These are phyloP conservation scores for Pandemis corylana DNA, from an alignment of 2,888 invertebrate genomes.

Conservation along the genomic window DNA sequence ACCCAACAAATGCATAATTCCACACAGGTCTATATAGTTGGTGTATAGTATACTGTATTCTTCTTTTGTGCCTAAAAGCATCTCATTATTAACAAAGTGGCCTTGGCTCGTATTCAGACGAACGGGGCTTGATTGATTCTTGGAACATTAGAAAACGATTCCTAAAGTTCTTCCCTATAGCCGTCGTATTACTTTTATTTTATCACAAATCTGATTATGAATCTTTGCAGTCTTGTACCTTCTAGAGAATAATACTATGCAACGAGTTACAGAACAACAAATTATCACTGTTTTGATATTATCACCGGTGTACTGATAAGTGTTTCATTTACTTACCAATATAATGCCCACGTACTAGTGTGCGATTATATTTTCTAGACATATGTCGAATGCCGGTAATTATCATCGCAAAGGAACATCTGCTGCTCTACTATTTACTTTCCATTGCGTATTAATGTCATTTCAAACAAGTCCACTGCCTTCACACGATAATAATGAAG, in stretches of 20 bases:
- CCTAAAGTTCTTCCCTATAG: not conserved
- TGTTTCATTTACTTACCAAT: not conserved
- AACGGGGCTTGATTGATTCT: constrained; percentile 23
- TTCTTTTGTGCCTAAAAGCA: not conserved
- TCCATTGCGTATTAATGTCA: not conserved
- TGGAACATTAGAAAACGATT: constrained; percentile 22
- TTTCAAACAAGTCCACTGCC: not conserved
- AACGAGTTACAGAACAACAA: not conserved
- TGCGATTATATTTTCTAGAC: not conserved
- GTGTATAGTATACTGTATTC: not conserved
- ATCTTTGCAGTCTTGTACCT: not conserved
- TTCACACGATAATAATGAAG: not conserved
- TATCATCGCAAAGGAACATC: not conserved
- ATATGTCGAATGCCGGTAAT: not conserved
- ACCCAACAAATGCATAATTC: not conserved
- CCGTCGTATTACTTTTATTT: constrained; percentile 9
- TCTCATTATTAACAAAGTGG: constrained; percentile 4
- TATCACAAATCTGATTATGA: constrained; percentile 5
- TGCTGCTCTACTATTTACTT: not conserved
- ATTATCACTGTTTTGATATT: not conserved
- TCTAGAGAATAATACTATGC: not conserved
- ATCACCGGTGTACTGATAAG: constrained; percentile 3
- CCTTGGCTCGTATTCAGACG: constrained; percentile 33
- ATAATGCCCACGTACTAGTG: too few relatives aligned
- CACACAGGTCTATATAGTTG: not conserved